Percentiles rank a stretch among this genome's conserved stretches.
These are phyloP conservation scores for Acanthosepion pharaonis DNA, from an alignment of 2,888 invertebrate species.

Conservation along the genomic window DNA sequence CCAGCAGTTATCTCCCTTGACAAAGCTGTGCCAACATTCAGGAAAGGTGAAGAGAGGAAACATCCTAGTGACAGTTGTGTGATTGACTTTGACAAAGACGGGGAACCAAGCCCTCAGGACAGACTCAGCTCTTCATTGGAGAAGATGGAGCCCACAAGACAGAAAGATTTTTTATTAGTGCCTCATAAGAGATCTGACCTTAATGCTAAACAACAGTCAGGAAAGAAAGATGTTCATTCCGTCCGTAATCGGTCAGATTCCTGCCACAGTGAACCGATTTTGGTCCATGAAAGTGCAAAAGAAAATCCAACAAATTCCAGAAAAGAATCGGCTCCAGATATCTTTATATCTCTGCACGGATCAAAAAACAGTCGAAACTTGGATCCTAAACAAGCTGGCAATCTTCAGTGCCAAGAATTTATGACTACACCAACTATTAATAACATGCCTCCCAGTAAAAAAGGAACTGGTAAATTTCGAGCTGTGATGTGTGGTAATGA, in stretches of 20 bases:
- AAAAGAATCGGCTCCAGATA: neutral
- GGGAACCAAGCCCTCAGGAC: neutral
- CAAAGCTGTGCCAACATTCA: neutral
- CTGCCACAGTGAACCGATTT: neutral
- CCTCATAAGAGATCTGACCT: neutral
- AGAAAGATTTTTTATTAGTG: neutral
- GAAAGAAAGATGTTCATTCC: neutral
- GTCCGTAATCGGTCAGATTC: neutral
- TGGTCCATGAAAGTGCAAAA: neutral
- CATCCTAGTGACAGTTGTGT: neutral
- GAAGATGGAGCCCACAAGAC: neutral
- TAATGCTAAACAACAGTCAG: neutral
- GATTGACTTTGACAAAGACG: conserved; percentile 38
- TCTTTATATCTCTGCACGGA: neutral
- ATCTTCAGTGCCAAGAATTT: neutral
- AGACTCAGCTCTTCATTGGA: neutral
- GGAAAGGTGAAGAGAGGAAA: neutral
- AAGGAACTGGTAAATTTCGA: neutral
- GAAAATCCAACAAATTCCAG: neutral
- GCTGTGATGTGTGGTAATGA: conserved; percentile 38
- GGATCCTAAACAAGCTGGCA: neutral
- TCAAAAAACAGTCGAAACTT: neutral
- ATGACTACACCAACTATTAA: conserved; percentile 41
- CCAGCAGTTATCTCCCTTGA: neutral
- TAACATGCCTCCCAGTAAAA: too few relatives aligned